phyloP scores from a whole-genome alignment of 2,797 vertebrate species.

The Numenius phaeopus region DNA sequence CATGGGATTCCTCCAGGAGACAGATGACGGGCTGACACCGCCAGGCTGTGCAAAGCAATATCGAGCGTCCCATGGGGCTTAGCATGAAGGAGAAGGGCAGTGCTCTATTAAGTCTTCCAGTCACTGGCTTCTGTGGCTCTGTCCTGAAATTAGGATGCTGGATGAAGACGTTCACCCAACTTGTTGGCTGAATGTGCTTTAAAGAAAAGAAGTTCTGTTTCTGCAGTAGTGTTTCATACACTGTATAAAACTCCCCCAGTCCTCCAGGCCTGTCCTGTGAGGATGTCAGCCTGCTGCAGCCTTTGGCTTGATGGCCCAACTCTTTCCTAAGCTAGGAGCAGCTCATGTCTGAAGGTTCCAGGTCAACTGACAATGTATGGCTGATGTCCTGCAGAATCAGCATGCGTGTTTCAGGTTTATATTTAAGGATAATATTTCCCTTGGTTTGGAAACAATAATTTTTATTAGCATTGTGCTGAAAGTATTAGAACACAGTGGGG shows the following conservation, averaged over 20 bases:
- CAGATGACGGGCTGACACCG: not conserved
- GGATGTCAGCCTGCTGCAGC: not conserved
- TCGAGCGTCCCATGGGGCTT: not conserved
- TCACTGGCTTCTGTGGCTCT: not conserved
- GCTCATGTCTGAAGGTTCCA: not conserved
- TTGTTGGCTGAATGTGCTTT: not conserved
- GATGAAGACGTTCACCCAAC: not conserved
- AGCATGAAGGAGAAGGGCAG: not conserved
- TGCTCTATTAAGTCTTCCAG: not conserved
- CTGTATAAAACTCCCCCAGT: not conserved
- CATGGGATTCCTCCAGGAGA: not conserved
- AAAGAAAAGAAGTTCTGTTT: not conserved
- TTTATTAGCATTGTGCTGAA: not conserved
- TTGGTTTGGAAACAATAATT: not conserved
- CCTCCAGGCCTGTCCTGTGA: not conserved
- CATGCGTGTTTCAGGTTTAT: not conserved
- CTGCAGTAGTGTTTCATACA: not conserved
- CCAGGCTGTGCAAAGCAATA: not conserved
- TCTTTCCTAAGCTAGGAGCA: not conserved
- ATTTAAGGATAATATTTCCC: not conserved
- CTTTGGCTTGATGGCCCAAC: not conserved
- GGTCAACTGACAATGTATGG: not conserved
- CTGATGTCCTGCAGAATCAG: not conserved
- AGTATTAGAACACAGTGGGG: not conserved
- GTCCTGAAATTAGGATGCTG: not conserved